Percentiles rank a stretch among this genome's conserved stretches.
Conservation (phyloP, 2,888 invertebrate genomes). For the Branchipolynoe longqiensis region DNA sequence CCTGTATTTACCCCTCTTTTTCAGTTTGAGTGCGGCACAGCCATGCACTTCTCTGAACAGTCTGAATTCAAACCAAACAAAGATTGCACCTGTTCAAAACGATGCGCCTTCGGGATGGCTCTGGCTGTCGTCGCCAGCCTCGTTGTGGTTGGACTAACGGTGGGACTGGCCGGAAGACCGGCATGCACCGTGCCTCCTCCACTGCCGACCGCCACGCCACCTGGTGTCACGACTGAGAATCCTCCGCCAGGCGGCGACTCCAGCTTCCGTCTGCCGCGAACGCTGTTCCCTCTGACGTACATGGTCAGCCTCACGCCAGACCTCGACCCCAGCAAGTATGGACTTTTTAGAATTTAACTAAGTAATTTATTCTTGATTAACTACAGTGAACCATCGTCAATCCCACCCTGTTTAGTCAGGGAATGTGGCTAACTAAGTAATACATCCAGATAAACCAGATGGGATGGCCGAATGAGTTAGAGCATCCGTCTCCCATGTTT, state of each 20-base stretch:
- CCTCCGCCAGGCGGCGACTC: background rate
- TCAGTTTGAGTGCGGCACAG: background rate
- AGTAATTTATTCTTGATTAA: background rate
- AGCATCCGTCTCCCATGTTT: too few species aligned
- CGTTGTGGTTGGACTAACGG: slow-evolving; percentile 15
- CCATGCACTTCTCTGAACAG: background rate
- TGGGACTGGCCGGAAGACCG: slow-evolving; percentile 7
- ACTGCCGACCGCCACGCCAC: background rate
- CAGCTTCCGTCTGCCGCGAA: background rate
- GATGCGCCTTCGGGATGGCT: background rate
- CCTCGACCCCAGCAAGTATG: background rate
- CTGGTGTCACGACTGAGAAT: background rate
- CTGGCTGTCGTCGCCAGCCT: background rate
- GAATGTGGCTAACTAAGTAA: background rate
- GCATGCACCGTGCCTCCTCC: background rate
- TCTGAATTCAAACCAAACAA: background rate
- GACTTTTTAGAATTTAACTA: too few species aligned
- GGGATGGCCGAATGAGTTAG: too few species aligned
- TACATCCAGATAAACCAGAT: too few species aligned
- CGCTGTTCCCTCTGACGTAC: slow-evolving; percentile 7
- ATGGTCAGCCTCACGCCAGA: background rate
- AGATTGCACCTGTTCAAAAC: background rate
- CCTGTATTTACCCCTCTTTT: too few species aligned
- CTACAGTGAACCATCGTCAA: background rate
- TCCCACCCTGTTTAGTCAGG: background rate